Evolutionary conservation across 2,888 invertebrate species (phyloP).

Genomic region (Gerris lacustris): DNA sequence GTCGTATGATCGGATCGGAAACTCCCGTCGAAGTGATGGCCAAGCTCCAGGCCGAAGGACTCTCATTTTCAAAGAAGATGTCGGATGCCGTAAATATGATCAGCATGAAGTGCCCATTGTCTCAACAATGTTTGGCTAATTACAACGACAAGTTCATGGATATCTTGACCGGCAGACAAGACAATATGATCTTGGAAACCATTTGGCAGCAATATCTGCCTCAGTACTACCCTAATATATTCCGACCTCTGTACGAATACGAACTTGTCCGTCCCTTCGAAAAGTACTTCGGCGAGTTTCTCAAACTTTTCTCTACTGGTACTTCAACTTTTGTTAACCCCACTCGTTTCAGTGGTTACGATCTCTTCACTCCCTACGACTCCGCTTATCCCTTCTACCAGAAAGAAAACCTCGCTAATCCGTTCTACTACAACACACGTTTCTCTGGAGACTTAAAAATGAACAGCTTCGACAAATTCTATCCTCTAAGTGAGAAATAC

Average conservation of each 20-base stretch:
- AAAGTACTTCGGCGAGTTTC: neutral
- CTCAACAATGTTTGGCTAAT: neutral
- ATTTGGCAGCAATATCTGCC: neutral
- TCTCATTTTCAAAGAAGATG: neutral
- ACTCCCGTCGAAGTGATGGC: neutral
- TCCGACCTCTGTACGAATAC: neutral
- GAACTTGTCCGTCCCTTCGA: neutral
- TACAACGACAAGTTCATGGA: neutral
- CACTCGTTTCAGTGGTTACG: no score
- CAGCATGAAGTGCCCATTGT: neutral
- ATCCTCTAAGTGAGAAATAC: no score
- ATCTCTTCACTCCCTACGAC: no score
- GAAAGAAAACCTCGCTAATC: no score
- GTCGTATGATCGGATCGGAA: neutral
- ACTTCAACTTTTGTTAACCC: neutral
- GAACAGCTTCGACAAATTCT: no score
- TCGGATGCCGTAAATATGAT: neutral
- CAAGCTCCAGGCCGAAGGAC: neutral
- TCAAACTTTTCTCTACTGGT: neutral
- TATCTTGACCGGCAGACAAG: neutral
- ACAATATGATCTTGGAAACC: neutral
- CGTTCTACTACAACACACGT: no score
- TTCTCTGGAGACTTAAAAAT: no score
- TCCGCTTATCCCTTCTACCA: no score
- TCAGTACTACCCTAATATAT: neutral